Evolutionary conservation across 2,113 vertebrate species (phyloP).

Genomic region (Axis porcinus): DNA sequence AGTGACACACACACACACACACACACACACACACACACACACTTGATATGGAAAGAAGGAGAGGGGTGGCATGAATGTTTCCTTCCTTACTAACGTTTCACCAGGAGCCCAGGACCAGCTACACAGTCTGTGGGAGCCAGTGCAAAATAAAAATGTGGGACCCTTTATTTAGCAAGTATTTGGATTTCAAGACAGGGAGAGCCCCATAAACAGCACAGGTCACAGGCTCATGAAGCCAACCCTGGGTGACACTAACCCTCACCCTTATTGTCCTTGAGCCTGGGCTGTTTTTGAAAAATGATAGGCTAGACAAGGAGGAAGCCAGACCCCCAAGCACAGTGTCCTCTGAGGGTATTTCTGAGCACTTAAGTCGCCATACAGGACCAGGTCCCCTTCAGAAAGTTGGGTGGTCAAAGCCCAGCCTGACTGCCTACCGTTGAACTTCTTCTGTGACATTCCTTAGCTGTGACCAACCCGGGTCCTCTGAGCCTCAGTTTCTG

Average conservation of each 20-base stretch:
- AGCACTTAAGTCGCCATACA: neutral
- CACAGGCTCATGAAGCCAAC: neutral
- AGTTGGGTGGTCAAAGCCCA: neutral
- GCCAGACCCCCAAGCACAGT: neutral
- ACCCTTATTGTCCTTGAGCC: rapidly evolving
- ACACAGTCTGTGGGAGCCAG: neutral
- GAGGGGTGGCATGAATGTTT: no score
- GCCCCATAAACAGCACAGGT: rapidly evolving
- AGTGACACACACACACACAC: neutral
- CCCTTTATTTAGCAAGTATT: neutral
- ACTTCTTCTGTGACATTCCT: neutral
- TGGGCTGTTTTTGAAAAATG: neutral
- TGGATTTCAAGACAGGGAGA: neutral
- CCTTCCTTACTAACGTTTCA: neutral
- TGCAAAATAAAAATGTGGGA: neutral
- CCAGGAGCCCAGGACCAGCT: neutral
- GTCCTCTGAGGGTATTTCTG: rapidly evolving
- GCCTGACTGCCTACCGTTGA: neutral
- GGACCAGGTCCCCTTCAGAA: neutral
- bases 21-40: neutral
- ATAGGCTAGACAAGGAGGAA: neutral
- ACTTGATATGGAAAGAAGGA: neutral
- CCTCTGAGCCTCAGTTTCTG: neutral
- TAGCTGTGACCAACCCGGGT: neutral
- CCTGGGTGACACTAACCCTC: neutral